A percentile compares a stretch with the other conserved stretches of the same genome.
These are phyloP conservation scores for Theropithecus gelada DNA, from an alignment of 2,113 vertebrate species.

Conservation along the genomic window DNA sequence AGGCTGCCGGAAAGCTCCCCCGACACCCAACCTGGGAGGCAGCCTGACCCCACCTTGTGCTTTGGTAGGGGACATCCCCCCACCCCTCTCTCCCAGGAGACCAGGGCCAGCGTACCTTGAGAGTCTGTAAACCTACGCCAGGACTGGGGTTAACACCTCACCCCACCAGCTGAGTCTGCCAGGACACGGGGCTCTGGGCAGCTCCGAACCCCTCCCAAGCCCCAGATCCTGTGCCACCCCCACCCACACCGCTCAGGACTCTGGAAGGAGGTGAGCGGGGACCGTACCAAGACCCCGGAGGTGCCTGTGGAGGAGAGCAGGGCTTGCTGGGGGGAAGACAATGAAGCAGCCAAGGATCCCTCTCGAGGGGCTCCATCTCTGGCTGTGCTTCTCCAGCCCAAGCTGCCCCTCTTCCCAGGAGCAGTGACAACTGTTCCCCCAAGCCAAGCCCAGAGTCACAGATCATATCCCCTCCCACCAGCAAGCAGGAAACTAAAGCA, in stretches of 20 bases:
- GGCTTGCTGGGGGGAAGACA: not conserved
- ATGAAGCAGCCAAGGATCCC: not conserved
- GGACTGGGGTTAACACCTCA: not conserved
- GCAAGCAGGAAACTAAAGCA: not conserved
- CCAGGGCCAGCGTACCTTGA: constrained; percentile 34
- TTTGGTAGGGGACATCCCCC: not conserved
- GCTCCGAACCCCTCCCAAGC: not conserved
- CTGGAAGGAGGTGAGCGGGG: not conserved
- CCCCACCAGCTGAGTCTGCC: not conserved
- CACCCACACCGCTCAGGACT: not conserved
- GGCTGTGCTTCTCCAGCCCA: not conserved
- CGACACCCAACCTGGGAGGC: not conserved
- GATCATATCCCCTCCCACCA: not conserved
- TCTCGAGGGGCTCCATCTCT: not conserved
- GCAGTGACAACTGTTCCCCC: not conserved
- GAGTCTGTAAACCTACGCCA: constrained; percentile 7
- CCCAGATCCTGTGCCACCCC: not conserved
- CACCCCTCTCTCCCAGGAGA: not conserved
- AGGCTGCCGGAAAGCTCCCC: not conserved
- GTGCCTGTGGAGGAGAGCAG: not conserved
- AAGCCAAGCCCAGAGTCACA: not conserved
- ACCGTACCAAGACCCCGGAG: not conserved
- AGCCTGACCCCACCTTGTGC: not conserved
- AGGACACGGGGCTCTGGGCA: not conserved
- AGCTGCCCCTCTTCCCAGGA: not conserved